Evolutionary conservation across 2,113 vertebrate species (phyloP), one percentile per base, ranked within the genome.

Genomic region (Microcebus ravelobensis): DNA sequence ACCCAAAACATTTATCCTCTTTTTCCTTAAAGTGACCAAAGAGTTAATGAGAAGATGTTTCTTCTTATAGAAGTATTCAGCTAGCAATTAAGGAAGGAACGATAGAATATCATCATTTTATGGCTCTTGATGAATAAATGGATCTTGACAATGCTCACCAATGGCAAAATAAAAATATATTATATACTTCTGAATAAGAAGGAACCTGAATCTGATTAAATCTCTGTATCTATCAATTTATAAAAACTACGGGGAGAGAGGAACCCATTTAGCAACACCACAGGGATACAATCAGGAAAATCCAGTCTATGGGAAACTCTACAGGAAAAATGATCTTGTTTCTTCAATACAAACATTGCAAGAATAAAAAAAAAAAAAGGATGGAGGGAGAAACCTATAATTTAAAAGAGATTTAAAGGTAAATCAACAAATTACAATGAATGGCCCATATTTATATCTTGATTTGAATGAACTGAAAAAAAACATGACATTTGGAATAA

Each of bases 191-290:
- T 63, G 61, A 93, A 55, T 68, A 82, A 81, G 74, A 90, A 93
- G 21, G 29, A 61, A 76, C 42, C 74, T 55, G 52, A 93, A 91
- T 76, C 42, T 93, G 59, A 90, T 63, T 90, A 93, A 93, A n/a
- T 48, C 81, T 77, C 39, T 52, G 68, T 57, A 76, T 50, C 59
- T 48, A 59, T 85, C 90, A 90, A 63, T 76, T 95, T 90, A 86
- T 68, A 77, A 87, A 87, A 95, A 55, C 74, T 61, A 63, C 36
- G 82, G 42, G 50, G 42, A 76, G 39, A 87, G 42, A 93, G 50
- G 87, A 93, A 70, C 31, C 67, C 90, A 82, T 90, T 96, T 87
- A 86, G 81, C 81, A 74, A 87, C 21, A 96, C 87, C 87, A 76
- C 86, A 77, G 74, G 59, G 52, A 87, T 39, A 87, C 67, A 95